phyloP scores from a whole-genome alignment of 2,797 vertebrate genomes.

The Ceryle rudis region DNA sequence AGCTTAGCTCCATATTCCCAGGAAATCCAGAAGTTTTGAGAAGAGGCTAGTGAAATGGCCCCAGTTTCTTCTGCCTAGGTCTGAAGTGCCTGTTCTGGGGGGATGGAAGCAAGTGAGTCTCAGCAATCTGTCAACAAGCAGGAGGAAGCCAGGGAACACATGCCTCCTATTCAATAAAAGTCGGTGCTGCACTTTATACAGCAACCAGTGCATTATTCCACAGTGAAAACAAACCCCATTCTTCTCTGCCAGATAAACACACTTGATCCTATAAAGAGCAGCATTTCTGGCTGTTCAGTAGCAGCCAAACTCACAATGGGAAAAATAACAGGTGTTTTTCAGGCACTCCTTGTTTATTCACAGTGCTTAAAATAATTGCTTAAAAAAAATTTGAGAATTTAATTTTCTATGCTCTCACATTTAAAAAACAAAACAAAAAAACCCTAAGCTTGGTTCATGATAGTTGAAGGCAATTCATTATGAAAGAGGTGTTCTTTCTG shows the following conservation, averaged over 20 bases:
- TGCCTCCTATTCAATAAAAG: not conserved
- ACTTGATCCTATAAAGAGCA: conserved; percentile 56
- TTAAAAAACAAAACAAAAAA: not conserved
- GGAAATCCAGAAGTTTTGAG: not conserved
- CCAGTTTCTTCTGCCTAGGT: not conserved
- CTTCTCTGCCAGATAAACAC: conserved; percentile 53
- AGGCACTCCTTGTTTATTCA: conserved; percentile 68
- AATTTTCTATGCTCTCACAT: conserved; percentile 56
- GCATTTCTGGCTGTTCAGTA: conserved; percentile 50
- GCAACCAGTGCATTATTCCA: conserved; percentile 36
- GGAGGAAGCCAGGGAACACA: conserved; percentile 13
- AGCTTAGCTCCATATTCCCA: not conserved
- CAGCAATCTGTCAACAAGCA: not conserved
- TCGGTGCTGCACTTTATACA: not conserved
- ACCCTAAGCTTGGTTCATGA: not conserved
- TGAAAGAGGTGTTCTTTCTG: conserved; percentile 55
- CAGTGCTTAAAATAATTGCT: conserved; percentile 73
- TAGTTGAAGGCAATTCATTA: conserved; percentile 62
- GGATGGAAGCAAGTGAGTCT: not conserved
- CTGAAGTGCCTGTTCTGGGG: not conserved
- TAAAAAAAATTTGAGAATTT: conserved; percentile 61
- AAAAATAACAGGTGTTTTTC: conserved; percentile 74
- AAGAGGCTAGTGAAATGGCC: not conserved
- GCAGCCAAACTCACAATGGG: conserved; percentile 54
- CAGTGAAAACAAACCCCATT: conserved; percentile 60